These are phyloP conservation scores for Drosophila asahinai DNA, from an alignment of 1,140 invertebrate genomes.

Conservation along the genomic window DNA sequence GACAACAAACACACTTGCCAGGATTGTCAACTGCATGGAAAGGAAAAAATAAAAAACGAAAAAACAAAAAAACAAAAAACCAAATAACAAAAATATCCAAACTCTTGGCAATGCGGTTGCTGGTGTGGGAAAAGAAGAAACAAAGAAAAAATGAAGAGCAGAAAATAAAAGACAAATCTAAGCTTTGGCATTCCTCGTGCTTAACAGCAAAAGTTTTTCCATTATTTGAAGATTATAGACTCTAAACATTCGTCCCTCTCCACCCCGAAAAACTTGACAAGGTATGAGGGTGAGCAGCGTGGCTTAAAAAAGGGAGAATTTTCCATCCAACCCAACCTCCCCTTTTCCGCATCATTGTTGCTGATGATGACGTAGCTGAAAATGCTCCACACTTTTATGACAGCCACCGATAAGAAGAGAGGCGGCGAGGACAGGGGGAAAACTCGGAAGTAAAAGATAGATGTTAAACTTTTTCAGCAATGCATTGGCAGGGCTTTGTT, in stretches of 20 bases:
- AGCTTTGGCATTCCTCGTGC: slow-evolving; percentile 80
- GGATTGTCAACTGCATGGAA: slow-evolving; percentile 70
- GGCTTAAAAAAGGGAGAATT: slow-evolving; percentile 8
- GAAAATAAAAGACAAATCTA: slow-evolving; percentile 70
- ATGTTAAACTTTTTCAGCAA: slow-evolving; percentile 71
- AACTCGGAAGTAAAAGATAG: slow-evolving; percentile 49
- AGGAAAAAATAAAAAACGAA: background rate
- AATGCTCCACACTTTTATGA: slow-evolving; percentile 81
- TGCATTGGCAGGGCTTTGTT: slow-evolving; percentile 69
- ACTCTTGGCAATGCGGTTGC: slow-evolving; percentile 20
- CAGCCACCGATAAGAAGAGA: slow-evolving; percentile 69
- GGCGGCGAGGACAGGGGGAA: slow-evolving; percentile 10
- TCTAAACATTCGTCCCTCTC: slow-evolving; percentile 68
- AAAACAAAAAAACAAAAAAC: background rate
- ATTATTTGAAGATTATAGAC: slow-evolving; percentile 85
- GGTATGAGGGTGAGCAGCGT: slow-evolving; percentile 52
- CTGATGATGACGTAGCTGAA: slow-evolving; percentile 72
- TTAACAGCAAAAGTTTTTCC: slow-evolving; percentile 84
- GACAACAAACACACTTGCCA: slow-evolving; percentile 49
- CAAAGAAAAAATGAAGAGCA: slow-evolving; percentile 20
- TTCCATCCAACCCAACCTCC: background rate
- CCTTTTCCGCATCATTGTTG: slow-evolving; percentile 50
- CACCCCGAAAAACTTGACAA: slow-evolving; percentile 47
- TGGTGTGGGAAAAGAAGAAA: slow-evolving; percentile 22
- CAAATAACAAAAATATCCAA: slow-evolving; percentile 39